Evolutionary conservation across 1,140 invertebrate genomes (phyloP).

Genomic region (Pomacea maculata): DNA sequence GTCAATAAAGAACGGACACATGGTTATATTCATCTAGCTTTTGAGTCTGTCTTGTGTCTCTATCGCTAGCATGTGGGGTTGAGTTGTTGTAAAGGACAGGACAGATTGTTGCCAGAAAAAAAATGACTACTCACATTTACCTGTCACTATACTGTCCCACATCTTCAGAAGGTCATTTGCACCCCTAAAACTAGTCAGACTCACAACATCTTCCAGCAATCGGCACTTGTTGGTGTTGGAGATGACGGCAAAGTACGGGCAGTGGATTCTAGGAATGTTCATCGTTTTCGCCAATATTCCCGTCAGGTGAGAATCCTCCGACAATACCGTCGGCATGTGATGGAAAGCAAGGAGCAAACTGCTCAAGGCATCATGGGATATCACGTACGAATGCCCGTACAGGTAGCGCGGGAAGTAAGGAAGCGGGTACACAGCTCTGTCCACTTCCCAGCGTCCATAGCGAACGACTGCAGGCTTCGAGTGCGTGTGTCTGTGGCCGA

Average conservation of each 20-base stretch:
- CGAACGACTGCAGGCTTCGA: conserved; percentile 25
- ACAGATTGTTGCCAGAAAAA: no score
- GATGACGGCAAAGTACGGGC: conserved; percentile 7
- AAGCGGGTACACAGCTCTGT: conserved; percentile 39
- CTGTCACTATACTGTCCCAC: neutral
- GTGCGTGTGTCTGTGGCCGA: neutral
- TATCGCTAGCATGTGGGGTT: no score
- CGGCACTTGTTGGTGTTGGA: neutral
- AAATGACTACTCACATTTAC: neutral
- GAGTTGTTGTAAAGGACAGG: no score
- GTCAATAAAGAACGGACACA: no score
- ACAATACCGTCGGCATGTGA: conserved; percentile 42
- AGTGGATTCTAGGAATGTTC: conserved; percentile 27
- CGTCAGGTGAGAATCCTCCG: conserved; percentile 67
- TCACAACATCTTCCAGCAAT: neutral
- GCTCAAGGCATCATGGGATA: conserved; percentile 37
- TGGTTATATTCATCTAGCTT: no score
- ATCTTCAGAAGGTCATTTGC: neutral
- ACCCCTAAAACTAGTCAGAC: conserved; percentile 4
- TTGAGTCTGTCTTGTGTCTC: no score
- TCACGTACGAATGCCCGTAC: conserved; percentile 51
- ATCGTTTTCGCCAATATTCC: conserved; percentile 59
- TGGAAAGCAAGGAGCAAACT: conserved; percentile 39
- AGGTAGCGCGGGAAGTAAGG: conserved; percentile 47
- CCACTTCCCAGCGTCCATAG: conserved; percentile 38